Evolutionary conservation across 1,140 invertebrate genomes (phyloP), one percentile per base, ranked within the genome.

Genomic region (Drosophila suzukii): DNA sequence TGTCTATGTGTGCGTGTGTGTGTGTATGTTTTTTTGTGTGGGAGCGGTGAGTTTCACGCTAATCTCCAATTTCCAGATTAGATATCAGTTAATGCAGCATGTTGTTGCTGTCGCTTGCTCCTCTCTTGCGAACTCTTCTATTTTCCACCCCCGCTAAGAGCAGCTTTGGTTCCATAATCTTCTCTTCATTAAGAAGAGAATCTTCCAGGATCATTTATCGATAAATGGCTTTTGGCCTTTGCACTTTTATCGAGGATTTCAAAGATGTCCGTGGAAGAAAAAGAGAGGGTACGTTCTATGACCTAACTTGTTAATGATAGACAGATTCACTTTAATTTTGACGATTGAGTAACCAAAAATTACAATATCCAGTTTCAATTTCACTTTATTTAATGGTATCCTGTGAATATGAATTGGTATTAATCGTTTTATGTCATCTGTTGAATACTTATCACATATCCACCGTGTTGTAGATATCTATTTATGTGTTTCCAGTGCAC

Each of bases 31-130:
- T 62, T 39, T 57, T 44, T 53, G 66, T 57, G 41, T 43, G 41
- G 41, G n/a, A 3, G 6, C 15, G 43, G 34, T 75, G 49, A 72
- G 59, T 62, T 67, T 51, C 66, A 74, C 55, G 59, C 59, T 89
- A 89, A 89, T 89, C 80, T 89, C 53, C 56, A 70, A 62, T 75
- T 80, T 38, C 57, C 38, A 83, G 84, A 89, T 89, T 75, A 89
- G 84, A 89, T 89, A 89, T 78, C 44, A 44, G 13, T 41, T 38
- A 44, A 43, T 53, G 32, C n/a, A 20, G 20, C 3, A 50, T 12
- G 6, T 32, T 32, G 32, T 34, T 60, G 15, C 15, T 59, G 46
- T 47, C 38, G 24, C 36, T 30, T 3, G 36, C 17, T n/a, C 13
- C 13, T 30, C 20, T 4, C 12, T 17, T 15, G 6, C n/a, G 8